Conservation (phyloP, 2,888 invertebrate genomes). For the Stictocephala bisonia region DNA sequence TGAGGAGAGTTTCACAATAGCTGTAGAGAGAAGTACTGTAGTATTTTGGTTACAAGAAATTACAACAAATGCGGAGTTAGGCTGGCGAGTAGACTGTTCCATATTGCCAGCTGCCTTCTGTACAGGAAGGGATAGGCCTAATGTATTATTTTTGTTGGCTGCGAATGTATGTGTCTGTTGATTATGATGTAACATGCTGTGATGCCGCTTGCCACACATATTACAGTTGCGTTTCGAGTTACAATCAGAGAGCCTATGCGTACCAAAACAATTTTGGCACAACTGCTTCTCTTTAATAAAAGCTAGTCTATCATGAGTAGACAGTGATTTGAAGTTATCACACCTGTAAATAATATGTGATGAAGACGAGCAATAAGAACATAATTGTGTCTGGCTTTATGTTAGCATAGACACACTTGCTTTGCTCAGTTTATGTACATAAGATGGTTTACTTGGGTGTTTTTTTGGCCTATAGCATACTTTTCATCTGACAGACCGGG, state of each 20-base stretch:
- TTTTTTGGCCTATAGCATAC: no score
- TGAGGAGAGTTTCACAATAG: background rate
- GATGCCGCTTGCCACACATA: background rate
- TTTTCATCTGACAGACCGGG: no score
- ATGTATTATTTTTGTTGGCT: no score
- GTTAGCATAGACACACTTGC: no score
- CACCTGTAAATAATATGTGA: background rate
- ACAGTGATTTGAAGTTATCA: background rate
- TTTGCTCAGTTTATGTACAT: no score
- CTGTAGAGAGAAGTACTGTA: background rate
- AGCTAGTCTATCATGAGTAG: background rate
- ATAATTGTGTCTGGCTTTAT: no score
- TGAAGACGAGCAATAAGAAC: background rate
- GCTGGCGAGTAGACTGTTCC: no score
- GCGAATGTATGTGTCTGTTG: background rate
- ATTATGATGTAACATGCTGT: background rate
- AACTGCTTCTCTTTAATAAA: background rate
- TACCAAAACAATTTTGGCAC: background rate
- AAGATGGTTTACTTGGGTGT: no score
- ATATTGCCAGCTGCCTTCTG: no score
- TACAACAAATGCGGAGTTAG: background rate
- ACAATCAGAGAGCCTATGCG: background rate
- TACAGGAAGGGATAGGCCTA: no score
- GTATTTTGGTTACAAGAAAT: background rate
- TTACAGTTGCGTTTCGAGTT: background rate